Evolutionary conservation across 2,888 invertebrate genomes (phyloP), one percentile per base, ranked within the genome.

Genomic region (Pimpla rufipes): DNA sequence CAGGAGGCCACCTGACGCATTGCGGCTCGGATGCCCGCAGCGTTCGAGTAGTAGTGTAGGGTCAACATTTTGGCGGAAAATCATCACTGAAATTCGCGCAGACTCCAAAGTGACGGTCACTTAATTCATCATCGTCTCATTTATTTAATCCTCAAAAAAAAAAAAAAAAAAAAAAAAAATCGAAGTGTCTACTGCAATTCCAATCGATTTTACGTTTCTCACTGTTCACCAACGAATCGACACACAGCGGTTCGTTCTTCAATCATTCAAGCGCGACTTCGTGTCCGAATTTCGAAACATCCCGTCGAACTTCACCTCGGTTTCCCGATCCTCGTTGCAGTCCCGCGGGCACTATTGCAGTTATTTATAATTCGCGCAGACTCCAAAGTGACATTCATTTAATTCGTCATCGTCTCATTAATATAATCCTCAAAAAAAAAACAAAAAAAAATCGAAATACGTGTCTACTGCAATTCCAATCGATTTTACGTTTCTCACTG

Each of bases 31-130:
- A 91, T 87, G 66, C 87, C 88, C 77, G 88, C 87, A 94, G 96
- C 90, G 95, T 97, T 96, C 92, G 97, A 97, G 94, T 96, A 97
- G 93, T 96, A 97, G 93, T 97, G 97, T 94, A 97, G 94, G 93
- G 96, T 96, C 95, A 97, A 96, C 97, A 97, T 97, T 89, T 85
- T 90, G 75, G 66, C 45, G 66, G 66, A 81, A 86, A 85, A 59
- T 85, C 87, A 87, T 86, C 68, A 83, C 86, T 82, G 74, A 64
- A 40, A 18, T 6, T 45, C 16, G 18, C 8, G 45, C 13, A 11
- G 8, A 29, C 16, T 18, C 13, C 2, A 45, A 29, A 42, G 16
- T 11, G 18, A 40, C 2, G 29, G 35, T 21, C 35, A n/a, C 35
- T 57, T 13, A 2, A 21, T 21, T 21, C 18, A 21, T 7, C 10